Percentiles rank a stretch among this genome's conserved stretches.
Conservation (phyloP, 1,140 invertebrate genomes). For the Dreissena polymorpha region DNA sequence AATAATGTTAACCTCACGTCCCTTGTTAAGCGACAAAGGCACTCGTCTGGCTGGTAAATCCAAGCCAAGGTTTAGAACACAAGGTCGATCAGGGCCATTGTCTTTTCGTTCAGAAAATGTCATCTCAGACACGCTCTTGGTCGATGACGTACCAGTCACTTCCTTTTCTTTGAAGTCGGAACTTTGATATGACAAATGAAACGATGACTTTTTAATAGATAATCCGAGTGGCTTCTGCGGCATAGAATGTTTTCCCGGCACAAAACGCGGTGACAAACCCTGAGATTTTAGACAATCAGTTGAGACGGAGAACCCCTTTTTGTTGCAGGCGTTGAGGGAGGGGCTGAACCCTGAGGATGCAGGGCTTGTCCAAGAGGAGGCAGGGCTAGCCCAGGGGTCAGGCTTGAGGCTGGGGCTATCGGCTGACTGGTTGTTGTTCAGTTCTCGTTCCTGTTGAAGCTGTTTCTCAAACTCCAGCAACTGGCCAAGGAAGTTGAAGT, state of each 20-base stretch:
- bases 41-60: constrained; percentile 22
- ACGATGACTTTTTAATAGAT: neutral
- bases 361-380: too few species aligned
- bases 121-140: neutral
- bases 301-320: constrained; percentile 9
- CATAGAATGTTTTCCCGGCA: neutral
- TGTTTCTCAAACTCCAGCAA: constrained; percentile 83
- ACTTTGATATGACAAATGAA: constrained; percentile 5
- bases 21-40: constrained; percentile 26
- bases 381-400: constrained; percentile 11
- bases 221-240: neutral
- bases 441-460: constrained; percentile 62
- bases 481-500: constrained; percentile 85
- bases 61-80: constrained; percentile 40
- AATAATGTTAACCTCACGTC: constrained; percentile 6
- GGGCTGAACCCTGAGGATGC: constrained; percentile 13
- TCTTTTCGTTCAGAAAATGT: neutral
- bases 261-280: constrained; percentile 32
- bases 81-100: neutral
- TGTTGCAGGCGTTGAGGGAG: constrained; percentile 35
- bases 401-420: constrained; percentile 13
- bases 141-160: neutral
- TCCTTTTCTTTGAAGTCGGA: neutral
- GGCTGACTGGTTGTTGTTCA: constrained; percentile 34
- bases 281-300: constrained; percentile 22